phyloP scores from a whole-genome alignment of 2,888 invertebrate genomes.

The Tiliacea citrago region DNA sequence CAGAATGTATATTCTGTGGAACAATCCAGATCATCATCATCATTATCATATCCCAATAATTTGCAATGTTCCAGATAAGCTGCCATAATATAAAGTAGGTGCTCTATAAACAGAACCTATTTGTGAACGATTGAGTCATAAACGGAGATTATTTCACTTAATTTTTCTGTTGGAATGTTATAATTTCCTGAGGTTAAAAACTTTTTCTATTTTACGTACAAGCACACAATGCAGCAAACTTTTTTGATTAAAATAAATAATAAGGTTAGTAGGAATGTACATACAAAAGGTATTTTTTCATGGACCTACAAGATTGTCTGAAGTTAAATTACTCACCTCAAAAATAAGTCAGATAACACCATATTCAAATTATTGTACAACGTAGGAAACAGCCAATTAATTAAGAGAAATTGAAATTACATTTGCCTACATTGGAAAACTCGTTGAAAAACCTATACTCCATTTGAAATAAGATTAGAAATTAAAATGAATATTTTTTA shows the following conservation, averaged over 20 bases:
- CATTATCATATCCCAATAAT: no score
- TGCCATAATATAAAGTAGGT: neutral
- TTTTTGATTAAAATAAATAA: slow-evolving; percentile 34
- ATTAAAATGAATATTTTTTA: no score
- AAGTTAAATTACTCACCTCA: slow-evolving; percentile 12
- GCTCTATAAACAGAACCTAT: slow-evolving; percentile 1
- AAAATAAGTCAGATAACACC: neutral
- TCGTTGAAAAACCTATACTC: slow-evolving; percentile 1
- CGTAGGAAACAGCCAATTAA: neutral
- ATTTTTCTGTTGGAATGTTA: neutral
- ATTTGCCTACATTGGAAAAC: no score
- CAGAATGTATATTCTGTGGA: slow-evolving; percentile 5
- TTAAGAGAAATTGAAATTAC: slow-evolving; percentile 1
- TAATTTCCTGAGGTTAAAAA: neutral
- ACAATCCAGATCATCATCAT: no score
- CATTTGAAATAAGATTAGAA: no score
- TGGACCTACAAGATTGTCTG: neutral
- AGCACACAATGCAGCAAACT: neutral
- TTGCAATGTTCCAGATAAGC: neutral
- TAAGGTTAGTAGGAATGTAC: neutral
- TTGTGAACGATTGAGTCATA: slow-evolving; percentile 1
- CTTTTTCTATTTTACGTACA: neutral
- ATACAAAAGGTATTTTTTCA: neutral
- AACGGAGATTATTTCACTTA: slow-evolving; percentile 1
- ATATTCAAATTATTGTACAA: neutral